Evolutionary conservation across 2,797 vertebrate species (phyloP).

Genomic region (Cheirogaleus major): DNA sequence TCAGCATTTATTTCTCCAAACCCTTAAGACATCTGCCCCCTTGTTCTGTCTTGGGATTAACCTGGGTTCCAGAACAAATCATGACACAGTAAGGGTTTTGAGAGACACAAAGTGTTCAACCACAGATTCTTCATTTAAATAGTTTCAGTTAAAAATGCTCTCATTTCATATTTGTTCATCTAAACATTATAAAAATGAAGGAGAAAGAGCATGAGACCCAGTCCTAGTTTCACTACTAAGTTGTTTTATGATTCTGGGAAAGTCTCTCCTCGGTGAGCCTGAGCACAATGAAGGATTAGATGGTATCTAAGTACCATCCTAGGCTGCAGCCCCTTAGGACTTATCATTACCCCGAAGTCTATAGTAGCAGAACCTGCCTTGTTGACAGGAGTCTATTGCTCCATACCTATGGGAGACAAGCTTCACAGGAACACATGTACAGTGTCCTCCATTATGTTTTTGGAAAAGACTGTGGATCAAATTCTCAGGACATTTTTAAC

Average conservation of each 20-base stretch:
- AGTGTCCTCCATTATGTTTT: not conserved
- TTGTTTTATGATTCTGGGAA: not conserved
- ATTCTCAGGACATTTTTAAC: constrained; percentile 4
- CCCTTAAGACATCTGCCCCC: not conserved
- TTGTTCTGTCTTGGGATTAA: not conserved
- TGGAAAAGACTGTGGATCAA: not conserved
- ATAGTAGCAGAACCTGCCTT: not conserved
- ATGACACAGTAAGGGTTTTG: not conserved
- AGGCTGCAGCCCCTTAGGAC: not conserved
- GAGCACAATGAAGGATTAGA: no score
- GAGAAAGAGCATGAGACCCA: not conserved
- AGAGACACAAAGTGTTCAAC: not conserved
- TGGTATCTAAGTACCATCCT: not conserved
- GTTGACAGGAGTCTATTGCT: not conserved
- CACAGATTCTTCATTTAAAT: not conserved
- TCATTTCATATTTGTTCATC: not conserved
- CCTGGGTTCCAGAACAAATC: not conserved
- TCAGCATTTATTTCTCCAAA: not conserved
- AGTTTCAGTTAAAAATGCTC: not conserved
- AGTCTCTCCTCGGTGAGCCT: not conserved
- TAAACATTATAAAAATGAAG: not conserved
- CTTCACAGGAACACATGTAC: not conserved
- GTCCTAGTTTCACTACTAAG: not conserved
- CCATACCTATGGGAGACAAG: not conserved
- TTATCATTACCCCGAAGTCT: not conserved